phyloP scores from a whole-genome alignment of 2,888 invertebrate species.

The Ptilodon capucinus region DNA sequence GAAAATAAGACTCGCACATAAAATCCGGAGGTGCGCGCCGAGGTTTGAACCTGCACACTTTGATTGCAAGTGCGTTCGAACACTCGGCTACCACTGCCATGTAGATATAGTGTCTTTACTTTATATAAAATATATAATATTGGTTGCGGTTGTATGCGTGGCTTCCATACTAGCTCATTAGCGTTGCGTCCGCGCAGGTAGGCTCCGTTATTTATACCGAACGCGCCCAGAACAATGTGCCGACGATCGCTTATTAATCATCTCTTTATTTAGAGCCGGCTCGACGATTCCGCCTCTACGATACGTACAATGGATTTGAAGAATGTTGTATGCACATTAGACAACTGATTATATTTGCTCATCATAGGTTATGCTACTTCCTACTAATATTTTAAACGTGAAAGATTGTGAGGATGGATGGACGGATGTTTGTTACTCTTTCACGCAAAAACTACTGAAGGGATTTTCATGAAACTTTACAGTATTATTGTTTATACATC shows the following conservation, averaged over 20 bases:
- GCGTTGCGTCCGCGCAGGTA: slow-evolving; percentile 62
- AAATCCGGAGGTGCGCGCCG: too few species aligned
- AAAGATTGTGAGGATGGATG: too few species aligned
- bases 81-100: too few species aligned
- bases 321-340: neutral
- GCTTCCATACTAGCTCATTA: slow-evolving; percentile 54
- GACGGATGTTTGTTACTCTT: too few species aligned
- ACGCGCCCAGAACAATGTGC: slow-evolving; percentile 62
- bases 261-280: slow-evolving; percentile 56
- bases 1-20: too few species aligned
- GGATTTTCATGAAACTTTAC: too few species aligned
- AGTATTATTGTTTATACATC: too few species aligned
- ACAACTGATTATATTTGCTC: neutral
- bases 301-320: neutral
- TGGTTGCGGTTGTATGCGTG: slow-evolving; percentile 13
- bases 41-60: too few species aligned
- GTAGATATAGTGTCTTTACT: too few species aligned
- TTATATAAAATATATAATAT: neutral
- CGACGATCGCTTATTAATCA: slow-evolving; percentile 66
- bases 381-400: neutral
- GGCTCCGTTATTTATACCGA: slow-evolving; percentile 61
- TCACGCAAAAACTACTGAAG: too few species aligned
- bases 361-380: neutral
- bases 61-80: too few species aligned
- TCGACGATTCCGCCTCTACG: slow-evolving; percentile 41